Evolutionary conservation across 2,888 invertebrate species (phyloP).

Genomic region (Lymantria monacha): DNA sequence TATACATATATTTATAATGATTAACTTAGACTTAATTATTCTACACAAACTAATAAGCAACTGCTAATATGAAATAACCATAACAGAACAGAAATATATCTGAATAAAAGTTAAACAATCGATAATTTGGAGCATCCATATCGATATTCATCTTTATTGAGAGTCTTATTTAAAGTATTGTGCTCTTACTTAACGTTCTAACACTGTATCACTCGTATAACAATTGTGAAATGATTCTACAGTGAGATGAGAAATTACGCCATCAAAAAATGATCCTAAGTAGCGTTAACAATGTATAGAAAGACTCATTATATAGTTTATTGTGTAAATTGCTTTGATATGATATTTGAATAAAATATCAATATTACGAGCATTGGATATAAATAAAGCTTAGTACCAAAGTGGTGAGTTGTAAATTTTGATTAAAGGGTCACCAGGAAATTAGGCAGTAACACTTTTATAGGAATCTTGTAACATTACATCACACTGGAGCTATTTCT

Average conservation of each 20-base stretch:
- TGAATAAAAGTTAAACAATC: conserved; percentile 49
- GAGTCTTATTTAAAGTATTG: conserved; percentile 26
- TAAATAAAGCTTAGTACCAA: not conserved
- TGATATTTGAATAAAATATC: not conserved
- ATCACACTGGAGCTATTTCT: too few relatives aligned
- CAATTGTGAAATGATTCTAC: conserved; percentile 28
- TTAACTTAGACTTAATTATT: too few relatives aligned
- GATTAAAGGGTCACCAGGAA: too few relatives aligned
- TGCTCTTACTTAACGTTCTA: conserved; percentile 22
- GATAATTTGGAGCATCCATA: conserved; percentile 51
- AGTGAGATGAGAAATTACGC: not conserved
- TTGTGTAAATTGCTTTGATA: not conserved
- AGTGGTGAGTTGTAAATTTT: too few relatives aligned
- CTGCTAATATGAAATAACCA: conserved; percentile 4
- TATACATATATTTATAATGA: too few relatives aligned
- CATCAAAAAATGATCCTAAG: not conserved
- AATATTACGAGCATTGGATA: conserved; percentile 4
- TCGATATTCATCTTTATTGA: conserved; percentile 46
- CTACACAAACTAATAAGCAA: too few relatives aligned
- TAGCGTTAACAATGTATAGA: not conserved
- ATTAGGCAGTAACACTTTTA: too few relatives aligned
- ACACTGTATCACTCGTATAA: conserved; percentile 21
- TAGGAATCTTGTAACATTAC: too few relatives aligned
- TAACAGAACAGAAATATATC: conserved; percentile 13
- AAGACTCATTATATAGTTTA: not conserved